Evolutionary conservation across 2,888 invertebrate species (phyloP).

Genomic region (Octodonta nipae): DNA sequence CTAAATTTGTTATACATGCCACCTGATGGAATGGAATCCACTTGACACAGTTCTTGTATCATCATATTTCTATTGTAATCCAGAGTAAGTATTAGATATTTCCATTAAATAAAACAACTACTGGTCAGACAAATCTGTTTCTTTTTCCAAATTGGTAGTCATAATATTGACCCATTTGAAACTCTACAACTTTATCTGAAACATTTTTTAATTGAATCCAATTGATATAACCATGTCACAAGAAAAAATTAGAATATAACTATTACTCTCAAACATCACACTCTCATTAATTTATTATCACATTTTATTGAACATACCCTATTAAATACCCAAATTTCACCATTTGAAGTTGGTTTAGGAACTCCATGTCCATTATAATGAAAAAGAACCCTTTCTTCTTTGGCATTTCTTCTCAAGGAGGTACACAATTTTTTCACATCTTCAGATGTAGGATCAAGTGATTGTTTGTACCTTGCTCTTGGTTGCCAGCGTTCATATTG

Average conservation of each 20-base stretch:
- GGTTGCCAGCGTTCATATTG: conserved; percentile 99
- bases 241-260: not conserved
- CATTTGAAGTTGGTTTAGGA: conserved; percentile 92
- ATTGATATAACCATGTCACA: not conserved
- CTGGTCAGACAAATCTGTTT: too few species aligned
- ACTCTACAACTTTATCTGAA: too few species aligned
- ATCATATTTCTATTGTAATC: too few species aligned
- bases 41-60: too few species aligned
- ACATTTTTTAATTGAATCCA: too few species aligned
- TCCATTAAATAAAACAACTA: too few species aligned
- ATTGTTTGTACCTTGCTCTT: conserved; percentile 90
- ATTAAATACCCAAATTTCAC: conserved; percentile 99
- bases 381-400: conserved; percentile 94
- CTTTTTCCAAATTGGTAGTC: too few species aligned
- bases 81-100: too few species aligned
- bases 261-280: not conserved
- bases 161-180: too few species aligned
- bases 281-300: too few species aligned
- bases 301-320: conserved; percentile 44
- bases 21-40: too few species aligned
- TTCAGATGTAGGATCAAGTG: conserved; percentile 92
- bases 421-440: conserved; percentile 95
- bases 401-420: conserved; percentile 87
- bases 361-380: conserved; percentile 99
- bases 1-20: too few species aligned